Evolutionary conservation across 1,140 invertebrate genomes (phyloP), one percentile per base, ranked within the genome.

Genomic region (Homarus americanus): DNA sequence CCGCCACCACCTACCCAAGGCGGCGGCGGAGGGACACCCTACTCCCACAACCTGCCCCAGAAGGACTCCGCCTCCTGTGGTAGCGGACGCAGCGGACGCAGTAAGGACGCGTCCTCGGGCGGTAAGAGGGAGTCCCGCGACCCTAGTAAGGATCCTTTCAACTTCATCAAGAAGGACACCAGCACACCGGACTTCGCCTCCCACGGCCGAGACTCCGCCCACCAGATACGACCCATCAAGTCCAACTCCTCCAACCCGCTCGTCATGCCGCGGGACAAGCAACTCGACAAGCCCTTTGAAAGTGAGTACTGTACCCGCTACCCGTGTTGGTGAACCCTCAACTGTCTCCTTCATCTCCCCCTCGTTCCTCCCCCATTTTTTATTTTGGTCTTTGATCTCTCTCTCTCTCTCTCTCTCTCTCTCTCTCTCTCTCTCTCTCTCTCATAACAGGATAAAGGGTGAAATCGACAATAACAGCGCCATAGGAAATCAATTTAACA

Each of bases 201-300:
- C 28, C 41, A 76, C 72, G 69, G 28, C 34, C 9, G 40, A 24
- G 66, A 44, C 83, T 38, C 66, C 38, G 12, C 20, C n/a, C 36
- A 32, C 69, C 84, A 53, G 15, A 40, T 66, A 72, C 82, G 82
- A 4, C 38, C 58, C 32, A 32, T 36, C 63, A 69, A 69, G 49
- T 63, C 49, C 41, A 53, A 34, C 83, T 73, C 66, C 32, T 28
- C 32, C 44, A 87, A 53, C 28, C 75, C 84, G 32, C 75, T 72
- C 44, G 75, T 78, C 73, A 87, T 87, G 84, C 84, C 84, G 17
- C 44, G 53, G 32, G 32, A 72, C 84, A 72, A 87, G 32, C 69
- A 36, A n/a, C 28, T 66, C 73, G 84, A 87, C 72, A 87, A 87
- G 75, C 84, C 84, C 34, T 87, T 87, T 78, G 84, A 87, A 20